These are phyloP conservation scores for Nannospalax galili DNA, from an alignment of 2,113 vertebrate genomes.

Conservation along the genomic window DNA sequence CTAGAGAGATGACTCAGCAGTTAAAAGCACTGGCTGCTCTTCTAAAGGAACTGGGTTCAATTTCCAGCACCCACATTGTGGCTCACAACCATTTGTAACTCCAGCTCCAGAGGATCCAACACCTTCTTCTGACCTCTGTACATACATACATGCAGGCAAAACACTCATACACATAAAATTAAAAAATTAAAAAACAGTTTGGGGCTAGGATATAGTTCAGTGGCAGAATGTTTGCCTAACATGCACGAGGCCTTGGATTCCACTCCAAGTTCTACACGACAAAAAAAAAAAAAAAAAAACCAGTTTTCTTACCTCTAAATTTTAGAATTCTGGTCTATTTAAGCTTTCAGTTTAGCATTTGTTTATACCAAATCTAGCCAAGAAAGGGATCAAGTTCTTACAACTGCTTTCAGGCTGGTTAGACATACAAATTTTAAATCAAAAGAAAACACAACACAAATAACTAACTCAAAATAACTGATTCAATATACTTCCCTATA, in stretches of 20 bases:
- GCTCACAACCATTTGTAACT: too few species aligned
- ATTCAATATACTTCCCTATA: not conserved
- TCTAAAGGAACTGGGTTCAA: too few species aligned
- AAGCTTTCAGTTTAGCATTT: not conserved
- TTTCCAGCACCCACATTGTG: too few species aligned
- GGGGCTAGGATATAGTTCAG: not conserved
- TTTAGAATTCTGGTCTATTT: conserved; percentile 7
- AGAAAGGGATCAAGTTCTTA: not conserved
- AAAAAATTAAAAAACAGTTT: too few species aligned
- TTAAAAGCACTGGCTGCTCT: too few species aligned
- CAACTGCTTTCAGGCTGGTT: not conserved
- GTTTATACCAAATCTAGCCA: not conserved
- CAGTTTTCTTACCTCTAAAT: not conserved
- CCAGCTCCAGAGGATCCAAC: too few species aligned
- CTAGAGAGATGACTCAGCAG: too few species aligned
- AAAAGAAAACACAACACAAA: not conserved
- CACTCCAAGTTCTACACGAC: not conserved
- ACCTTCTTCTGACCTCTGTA: too few species aligned
- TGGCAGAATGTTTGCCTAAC: not conserved
- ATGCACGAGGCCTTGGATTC: not conserved
- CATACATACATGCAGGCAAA: too few species aligned
- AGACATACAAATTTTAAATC: not conserved
- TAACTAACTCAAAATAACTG: not conserved
- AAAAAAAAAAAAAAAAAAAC: not conserved
- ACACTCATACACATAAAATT: too few species aligned